These are phyloP conservation scores for Drosophila yooni DNA, from an alignment of 2,888 invertebrate species.

Conservation along the genomic window DNA sequence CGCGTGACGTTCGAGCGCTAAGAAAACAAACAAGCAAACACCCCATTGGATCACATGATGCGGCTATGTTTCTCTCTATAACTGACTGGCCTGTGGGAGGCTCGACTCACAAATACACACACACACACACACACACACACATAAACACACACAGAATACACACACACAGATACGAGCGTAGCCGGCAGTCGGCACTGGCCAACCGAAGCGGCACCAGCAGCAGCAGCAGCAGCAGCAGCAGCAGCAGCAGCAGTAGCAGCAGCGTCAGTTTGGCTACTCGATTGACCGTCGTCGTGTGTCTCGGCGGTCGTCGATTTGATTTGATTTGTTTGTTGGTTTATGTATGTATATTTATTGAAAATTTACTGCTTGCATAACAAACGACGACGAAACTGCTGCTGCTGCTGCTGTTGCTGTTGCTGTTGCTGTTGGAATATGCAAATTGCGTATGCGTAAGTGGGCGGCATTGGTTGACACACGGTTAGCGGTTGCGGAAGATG, in stretches of 20 bases:
- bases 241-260: conserved; percentile 18
- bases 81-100: conserved; percentile 53
- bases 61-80: conserved; percentile 13
- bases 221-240: conserved; percentile 19
- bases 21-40: conserved; percentile 60
- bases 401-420: conserved; percentile 12
- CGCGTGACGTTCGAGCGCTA: conserved; percentile 64
- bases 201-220: background rate
- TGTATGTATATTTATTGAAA: conserved; percentile 78
- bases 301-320: conserved; percentile 50
- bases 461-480: conserved; percentile 36
- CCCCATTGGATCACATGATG: conserved; percentile 56
- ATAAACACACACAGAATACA: background rate
- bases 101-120: conserved; percentile 53
- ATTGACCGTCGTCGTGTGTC: conserved; percentile 48
- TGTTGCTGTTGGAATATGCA: conserved; percentile 56
- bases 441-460: conserved; percentile 63
- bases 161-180: background rate
- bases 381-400: conserved; percentile 39
- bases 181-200: conserved; percentile 36
- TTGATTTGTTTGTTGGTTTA: conserved; percentile 74
- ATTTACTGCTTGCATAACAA: conserved; percentile 78
- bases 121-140: background rate
- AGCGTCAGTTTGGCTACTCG: conserved; percentile 61
- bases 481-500: background rate